phyloP scores from a whole-genome alignment of 2,888 invertebrate genomes.

The Hemaris fuciformis region DNA sequence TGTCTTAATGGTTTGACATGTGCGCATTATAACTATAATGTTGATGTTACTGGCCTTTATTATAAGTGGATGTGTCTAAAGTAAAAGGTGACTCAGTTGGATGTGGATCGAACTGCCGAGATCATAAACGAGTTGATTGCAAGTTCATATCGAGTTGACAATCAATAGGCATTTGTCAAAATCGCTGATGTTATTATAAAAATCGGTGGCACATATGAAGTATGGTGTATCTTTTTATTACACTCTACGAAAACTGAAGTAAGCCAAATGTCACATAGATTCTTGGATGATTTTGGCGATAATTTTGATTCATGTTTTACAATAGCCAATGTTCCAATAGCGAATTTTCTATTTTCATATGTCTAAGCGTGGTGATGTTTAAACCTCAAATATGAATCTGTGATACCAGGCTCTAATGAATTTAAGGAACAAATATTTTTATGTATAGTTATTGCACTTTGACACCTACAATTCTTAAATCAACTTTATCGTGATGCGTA shows the following conservation, averaged over 20 bases:
- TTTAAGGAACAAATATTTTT: not conserved
- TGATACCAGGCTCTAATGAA: not conserved
- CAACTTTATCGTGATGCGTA: not conserved
- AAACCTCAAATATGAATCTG: not conserved
- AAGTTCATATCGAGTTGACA: no score
- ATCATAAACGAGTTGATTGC: no score
- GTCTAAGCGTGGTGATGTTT: not conserved
- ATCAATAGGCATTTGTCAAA: no score
- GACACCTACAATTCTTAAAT: not conserved
- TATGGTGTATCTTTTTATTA: no score
- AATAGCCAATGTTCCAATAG: no score
- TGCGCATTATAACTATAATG: not conserved
- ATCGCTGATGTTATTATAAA: no score
- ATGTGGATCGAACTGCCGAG: no score
- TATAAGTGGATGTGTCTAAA: not conserved
- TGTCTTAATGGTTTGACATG: not conserved
- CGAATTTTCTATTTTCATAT: not conserved
- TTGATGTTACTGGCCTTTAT: not conserved
- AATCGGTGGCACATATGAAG: no score
- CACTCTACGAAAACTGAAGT: no score
- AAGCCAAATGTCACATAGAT: no score
- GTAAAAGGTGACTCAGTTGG: not conserved
- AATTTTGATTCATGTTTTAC: no score
- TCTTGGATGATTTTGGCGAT: no score
- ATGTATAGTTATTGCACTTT: not conserved